Conservation (phyloP, 1,140 invertebrate species). For the Lanistes nyassanus region DNA sequence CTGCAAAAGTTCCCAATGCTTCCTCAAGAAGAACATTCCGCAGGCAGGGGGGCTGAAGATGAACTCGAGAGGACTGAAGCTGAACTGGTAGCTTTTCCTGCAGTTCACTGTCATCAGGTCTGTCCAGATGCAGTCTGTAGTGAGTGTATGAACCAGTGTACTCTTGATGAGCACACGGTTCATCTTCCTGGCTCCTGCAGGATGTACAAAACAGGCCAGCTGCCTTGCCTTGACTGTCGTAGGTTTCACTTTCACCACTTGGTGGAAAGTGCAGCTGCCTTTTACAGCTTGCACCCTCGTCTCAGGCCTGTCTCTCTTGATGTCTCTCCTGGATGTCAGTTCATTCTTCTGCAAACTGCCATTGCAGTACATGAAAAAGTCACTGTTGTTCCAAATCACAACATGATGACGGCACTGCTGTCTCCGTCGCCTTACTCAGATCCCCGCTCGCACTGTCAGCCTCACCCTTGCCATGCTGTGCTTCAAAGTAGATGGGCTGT, state of each 20-base stretch:
- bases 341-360: not conserved
- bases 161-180: not conserved
- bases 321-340: not conserved
- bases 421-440: not conserved
- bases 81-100: not conserved
- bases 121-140: not conserved
- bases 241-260: not conserved
- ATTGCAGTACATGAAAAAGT: not conserved
- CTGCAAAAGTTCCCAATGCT: not conserved
- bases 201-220: not conserved
- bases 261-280: not conserved
- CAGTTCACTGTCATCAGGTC: not conserved
- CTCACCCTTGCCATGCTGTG: conserved; percentile 25
- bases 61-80: not conserved
- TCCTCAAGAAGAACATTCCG: not conserved
- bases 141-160: not conserved
- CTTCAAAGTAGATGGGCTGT: conserved; percentile 12
- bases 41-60: not conserved
- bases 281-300: not conserved
- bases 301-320: not conserved
- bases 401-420: not conserved
- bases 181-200: not conserved
- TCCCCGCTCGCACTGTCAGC: conserved; percentile 21
- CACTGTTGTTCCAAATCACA: not conserved
- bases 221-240: not conserved